These are phyloP conservation scores for Phlogophora meticulosa DNA, from an alignment of 2,888 invertebrate species.

Conservation along the genomic window DNA sequence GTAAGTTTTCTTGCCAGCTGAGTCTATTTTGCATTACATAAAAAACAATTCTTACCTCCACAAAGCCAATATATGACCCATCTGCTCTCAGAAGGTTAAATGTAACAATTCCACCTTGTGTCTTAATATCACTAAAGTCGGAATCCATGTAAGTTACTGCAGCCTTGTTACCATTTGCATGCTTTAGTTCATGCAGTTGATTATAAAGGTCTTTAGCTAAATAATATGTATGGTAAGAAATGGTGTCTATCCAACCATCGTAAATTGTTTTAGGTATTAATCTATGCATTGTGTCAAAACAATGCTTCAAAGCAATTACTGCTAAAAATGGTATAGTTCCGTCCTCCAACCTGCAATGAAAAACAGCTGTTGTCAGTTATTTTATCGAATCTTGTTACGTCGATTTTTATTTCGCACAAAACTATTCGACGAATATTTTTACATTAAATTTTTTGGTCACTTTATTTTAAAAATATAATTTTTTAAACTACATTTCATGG, in stretches of 20 bases:
- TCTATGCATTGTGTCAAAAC: conserved; percentile 94
- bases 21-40: not conserved
- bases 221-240: conserved; percentile 94
- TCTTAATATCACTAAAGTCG: conserved; percentile 90
- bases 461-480: no score
- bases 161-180: conserved; percentile 94
- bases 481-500: no score
- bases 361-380: conserved; percentile 62
- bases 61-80: conserved; percentile 96
- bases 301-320: conserved; percentile 95
- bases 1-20: no score
- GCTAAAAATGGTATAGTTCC: conserved; percentile 97
- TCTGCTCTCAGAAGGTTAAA: conserved; percentile 96
- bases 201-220: conserved; percentile 94
- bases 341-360: conserved; percentile 96
- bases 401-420: no score
- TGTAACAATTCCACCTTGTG: conserved; percentile 96
- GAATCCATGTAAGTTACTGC: conserved; percentile 94
- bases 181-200: conserved; percentile 92
- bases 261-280: conserved; percentile 91
- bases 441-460: no score
- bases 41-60: conserved; percentile 92
- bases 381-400: no score
- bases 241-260: conserved; percentile 90
- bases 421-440: no score